These are phyloP conservation scores for Monopterus albus DNA, from an alignment of 2,113 vertebrate species.

Conservation along the genomic window DNA sequence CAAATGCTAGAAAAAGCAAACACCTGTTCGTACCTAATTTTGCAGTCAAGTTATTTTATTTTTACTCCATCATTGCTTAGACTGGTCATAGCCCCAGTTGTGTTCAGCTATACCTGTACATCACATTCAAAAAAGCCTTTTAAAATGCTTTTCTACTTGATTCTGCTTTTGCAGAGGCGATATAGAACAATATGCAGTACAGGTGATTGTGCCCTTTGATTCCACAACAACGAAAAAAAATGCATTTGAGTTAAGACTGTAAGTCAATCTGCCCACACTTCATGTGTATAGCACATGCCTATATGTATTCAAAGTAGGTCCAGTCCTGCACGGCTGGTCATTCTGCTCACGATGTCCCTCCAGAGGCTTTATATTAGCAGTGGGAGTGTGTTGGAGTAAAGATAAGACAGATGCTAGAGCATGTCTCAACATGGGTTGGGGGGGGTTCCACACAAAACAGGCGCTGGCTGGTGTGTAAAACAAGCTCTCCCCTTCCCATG, in stretches of 20 bases:
- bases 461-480: too few relatives aligned
- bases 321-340: conserved; percentile 80
- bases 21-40: too few relatives aligned
- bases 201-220: conserved; percentile 5
- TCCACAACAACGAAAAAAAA: background rate
- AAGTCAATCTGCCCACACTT: conserved; percentile 12
- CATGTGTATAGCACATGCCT: background rate
- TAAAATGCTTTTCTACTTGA: background rate
- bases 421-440: conserved; percentile 78
- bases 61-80: background rate
- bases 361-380: conserved; percentile 91
- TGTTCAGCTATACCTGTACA: background rate
- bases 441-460: conserved; percentile 60
- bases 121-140: background rate
- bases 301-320: conserved; percentile 67
- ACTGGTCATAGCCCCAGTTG: background rate
- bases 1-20: too few relatives aligned
- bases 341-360: conserved; percentile 83
- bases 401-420: conserved; percentile 88
- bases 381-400: conserved; percentile 87
- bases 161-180: background rate
- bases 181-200: background rate
- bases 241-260: conserved; percentile 20
- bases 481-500: conserved; percentile 74
- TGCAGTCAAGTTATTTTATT: background rate